Percentiles rank a stretch among this genome's conserved stretches.
Conservation (phyloP, 2,888 invertebrate species). For the Eledone cirrhosa region DNA sequence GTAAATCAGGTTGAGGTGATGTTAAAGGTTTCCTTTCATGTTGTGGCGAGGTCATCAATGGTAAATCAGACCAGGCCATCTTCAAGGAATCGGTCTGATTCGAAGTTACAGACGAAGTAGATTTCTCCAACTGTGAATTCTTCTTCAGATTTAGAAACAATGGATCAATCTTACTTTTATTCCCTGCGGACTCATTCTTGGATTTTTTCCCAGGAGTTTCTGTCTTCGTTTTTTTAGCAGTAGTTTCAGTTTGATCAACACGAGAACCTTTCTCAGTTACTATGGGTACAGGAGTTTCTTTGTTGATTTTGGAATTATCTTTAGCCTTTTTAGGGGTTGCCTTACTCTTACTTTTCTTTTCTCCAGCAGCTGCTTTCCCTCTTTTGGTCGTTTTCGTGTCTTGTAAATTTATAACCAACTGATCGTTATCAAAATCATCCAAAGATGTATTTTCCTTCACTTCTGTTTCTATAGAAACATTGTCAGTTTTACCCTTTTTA, state of each 20-base stretch:
- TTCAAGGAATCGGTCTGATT: too few relatives aligned
- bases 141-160: too few relatives aligned
- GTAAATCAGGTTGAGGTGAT: conserved; percentile 7
- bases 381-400: background rate
- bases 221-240: background rate
- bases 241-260: background rate
- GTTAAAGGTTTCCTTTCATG: too few relatives aligned
- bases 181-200: background rate
- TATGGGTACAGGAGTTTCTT: background rate
- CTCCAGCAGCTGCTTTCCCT: background rate
- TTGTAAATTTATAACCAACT: background rate
- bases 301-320: background rate
- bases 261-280: background rate
- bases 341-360: background rate
- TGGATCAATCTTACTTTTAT: too few relatives aligned
- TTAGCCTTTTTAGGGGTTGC: conserved; percentile 3
- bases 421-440: background rate
- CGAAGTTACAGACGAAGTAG: too few relatives aligned
- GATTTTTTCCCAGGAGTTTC: background rate
- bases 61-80: too few relatives aligned
- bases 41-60: too few relatives aligned
- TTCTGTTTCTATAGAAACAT: too few relatives aligned
- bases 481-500: too few relatives aligned
- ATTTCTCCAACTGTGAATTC: too few relatives aligned
- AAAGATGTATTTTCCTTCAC: too few relatives aligned